Evolutionary conservation across 2,797 vertebrate species (phyloP).

Genomic region (Linurgus olivaceus): DNA sequence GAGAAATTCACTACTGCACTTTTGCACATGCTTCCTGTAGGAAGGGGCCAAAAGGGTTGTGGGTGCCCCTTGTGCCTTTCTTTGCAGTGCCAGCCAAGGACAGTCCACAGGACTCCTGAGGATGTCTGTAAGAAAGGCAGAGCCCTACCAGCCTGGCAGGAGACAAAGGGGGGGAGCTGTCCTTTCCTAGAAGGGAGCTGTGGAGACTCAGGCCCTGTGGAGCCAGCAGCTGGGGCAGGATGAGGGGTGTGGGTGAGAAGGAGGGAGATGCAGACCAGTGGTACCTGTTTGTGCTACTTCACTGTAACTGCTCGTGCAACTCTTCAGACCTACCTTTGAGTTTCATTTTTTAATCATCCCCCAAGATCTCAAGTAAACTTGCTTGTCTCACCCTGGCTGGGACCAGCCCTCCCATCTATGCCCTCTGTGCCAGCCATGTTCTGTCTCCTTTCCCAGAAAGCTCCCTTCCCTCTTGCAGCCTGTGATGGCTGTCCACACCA

Average conservation of each 20-base stretch:
- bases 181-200: not conserved
- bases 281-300: conserved; percentile 3
- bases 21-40: not conserved
- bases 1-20: not conserved
- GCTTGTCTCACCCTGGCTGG: not conserved
- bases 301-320: not conserved
- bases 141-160: not conserved
- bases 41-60: fast-evolving
- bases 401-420: not conserved
- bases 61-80: not conserved
- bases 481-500: not conserved
- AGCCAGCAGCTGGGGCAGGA: not conserved
- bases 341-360: not conserved
- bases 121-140: not conserved
- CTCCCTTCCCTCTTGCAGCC: not conserved
- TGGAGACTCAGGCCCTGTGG: not conserved
- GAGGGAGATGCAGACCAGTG: fast-evolving
- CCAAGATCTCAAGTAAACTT: not conserved
- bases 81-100: not conserved
- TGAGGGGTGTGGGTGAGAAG: not conserved
- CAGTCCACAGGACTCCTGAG: fast-evolving
- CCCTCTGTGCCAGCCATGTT: not conserved
- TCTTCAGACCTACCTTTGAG: not conserved
- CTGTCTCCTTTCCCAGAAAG: not conserved
- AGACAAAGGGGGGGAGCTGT: not conserved